phyloP scores from a whole-genome alignment of 2,888 invertebrate genomes.

The Gortyna flavago region DNA sequence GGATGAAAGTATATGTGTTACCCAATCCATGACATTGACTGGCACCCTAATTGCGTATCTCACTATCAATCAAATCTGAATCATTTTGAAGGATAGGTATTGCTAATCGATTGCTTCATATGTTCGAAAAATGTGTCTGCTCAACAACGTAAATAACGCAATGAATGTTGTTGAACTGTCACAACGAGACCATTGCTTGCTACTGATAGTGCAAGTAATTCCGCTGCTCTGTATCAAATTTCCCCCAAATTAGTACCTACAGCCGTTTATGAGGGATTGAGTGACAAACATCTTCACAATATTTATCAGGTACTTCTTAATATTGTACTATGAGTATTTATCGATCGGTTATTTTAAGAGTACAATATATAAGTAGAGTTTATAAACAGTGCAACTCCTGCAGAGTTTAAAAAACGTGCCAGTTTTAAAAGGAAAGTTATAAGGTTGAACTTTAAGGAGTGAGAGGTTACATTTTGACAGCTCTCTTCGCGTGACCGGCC shows the following conservation, averaged over 20 bases:
- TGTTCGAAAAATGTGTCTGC: not conserved
- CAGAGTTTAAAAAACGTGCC: slow-evolving; percentile 25
- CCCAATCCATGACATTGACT: not conserved
- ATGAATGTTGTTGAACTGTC: no score
- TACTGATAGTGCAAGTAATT: not conserved
- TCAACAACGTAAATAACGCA: not conserved
- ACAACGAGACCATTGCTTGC: not conserved
- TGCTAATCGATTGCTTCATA: no score
- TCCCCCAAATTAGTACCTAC: not conserved
- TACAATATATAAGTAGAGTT: not conserved
- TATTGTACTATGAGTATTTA: not conserved
- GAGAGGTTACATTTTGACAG: slow-evolving; percentile 80
- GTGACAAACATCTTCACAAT: not conserved
- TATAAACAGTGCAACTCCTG: not conserved
- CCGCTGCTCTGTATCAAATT: not conserved
- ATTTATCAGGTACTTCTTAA: not conserved
- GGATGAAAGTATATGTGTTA: not conserved
- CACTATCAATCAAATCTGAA: not conserved
- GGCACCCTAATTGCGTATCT: not conserved
- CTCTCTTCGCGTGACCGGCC: slow-evolving; percentile 80
- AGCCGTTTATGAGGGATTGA: not conserved
- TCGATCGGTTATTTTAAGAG: not conserved
- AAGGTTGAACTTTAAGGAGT: slow-evolving; percentile 49
- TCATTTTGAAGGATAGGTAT: no score
- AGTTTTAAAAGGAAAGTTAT: slow-evolving; percentile 36